Base-by-base conservation (phyloP, 92 coral and sea anemone species). In the Palythoa caribaeorum region DNA sequence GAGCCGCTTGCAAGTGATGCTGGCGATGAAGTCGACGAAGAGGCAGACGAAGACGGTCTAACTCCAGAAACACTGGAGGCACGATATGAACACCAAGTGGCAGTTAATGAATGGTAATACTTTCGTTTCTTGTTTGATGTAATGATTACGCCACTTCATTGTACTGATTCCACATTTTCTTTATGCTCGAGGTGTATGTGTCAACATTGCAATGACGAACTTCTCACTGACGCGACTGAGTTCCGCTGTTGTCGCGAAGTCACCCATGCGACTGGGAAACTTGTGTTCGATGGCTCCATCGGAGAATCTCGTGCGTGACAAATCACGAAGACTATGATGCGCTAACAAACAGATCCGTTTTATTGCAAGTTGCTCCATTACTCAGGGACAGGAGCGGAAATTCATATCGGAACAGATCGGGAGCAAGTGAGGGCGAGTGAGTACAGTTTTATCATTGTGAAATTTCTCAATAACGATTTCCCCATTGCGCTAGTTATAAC, bases 41-140 rank as follows among this genome's bases (percentile, higher is more conserved):
- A 66, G 9, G 8, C 72, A 66, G 72, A 66, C 36, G 72, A 66
- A 66, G 87, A 65, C 69, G 87, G 87, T 65, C 71, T 83, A 66
- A 50, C 87, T 59, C 57, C 77, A 37, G 37, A 83, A 83, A 83
- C 76, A 50, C 60, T 83, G 74, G 87, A 83, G 74, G 87, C 87
- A 83, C 55, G 87, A 65, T 83, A 17, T 68, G 74, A 51, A 65
- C 71, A 83, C 40, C 35, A 10, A 83, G 20, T 52, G 28, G 76
- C 55, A 83, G 87, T 83, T 52, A 65, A 59, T 57, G 38, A 83
- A 36, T 83, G 87, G 72, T 66, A 66, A 66, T n/a, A 66, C 72
- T n/a, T n/a, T 66, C 11, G 38, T 66, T 66, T 1, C 72, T 66
- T 66, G 37, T 6, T 66, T 66, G 72, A 66, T 19, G 72, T 37